Conservation (phyloP, 2,888 invertebrate species). For the Aleiodes leptofemur region DNA sequence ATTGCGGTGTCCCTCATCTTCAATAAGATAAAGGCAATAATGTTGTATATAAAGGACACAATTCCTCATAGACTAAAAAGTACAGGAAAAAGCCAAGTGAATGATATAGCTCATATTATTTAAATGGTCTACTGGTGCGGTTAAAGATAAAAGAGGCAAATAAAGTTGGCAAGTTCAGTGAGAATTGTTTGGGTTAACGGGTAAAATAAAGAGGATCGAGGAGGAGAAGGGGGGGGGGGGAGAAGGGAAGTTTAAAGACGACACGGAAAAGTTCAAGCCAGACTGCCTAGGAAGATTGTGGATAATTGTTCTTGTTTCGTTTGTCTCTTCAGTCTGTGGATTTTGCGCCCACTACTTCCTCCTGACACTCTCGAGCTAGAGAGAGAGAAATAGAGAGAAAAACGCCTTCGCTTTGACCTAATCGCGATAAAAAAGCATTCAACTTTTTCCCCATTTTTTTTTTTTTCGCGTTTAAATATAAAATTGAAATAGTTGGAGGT, state of each 20-base stretch:
- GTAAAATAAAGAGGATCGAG: neutral
- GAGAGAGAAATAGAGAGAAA: too few species aligned
- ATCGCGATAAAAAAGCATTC: conserved; percentile 8
- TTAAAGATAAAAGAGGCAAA: conserved; percentile 19
- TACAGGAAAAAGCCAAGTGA: conserved; percentile 12
- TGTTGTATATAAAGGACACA: neutral
- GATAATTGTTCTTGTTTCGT: conserved; percentile 25
- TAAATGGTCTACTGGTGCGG: conserved; percentile 20
- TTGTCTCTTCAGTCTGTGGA: conserved; percentile 24
- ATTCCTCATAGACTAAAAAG: neutral
- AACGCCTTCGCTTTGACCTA: conserved; percentile 31
- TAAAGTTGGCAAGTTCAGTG: conserved; percentile 17
- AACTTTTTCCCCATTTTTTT: neutral
- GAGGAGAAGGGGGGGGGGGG: too few species aligned
- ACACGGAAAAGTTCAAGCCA: conserved; percentile 14
- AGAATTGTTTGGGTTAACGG: conserved; percentile 20
- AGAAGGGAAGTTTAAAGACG: neutral
- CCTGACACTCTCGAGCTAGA: neutral
- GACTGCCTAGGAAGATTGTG: neutral
- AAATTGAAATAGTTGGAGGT: conserved; percentile 19
- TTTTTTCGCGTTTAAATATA: conserved; percentile 1
- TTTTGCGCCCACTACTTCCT: conserved; percentile 28
- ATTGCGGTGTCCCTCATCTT: conserved; percentile 9
- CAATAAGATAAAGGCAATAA: neutral
- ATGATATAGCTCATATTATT: neutral